A percentile compares a stretch with the other conserved stretches of the same genome.
phyloP scores from a whole-genome alignment of 2,888 invertebrate species.

The Scelioninae gen. 1 region DNA sequence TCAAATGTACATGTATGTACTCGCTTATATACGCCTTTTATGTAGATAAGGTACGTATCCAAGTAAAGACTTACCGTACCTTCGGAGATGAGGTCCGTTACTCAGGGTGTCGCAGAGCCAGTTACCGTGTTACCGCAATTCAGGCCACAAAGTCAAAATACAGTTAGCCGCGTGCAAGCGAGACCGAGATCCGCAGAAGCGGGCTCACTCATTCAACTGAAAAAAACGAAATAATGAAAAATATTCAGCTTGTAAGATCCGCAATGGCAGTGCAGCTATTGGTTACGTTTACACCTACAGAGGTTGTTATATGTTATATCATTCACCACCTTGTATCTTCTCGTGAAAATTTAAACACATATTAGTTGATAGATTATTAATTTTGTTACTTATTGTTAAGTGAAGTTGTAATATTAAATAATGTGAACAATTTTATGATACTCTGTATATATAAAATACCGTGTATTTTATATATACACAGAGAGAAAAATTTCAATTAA shows the following conservation, averaged over 20 bases:
- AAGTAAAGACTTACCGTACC: slow-evolving; percentile 76
- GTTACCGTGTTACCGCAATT: slow-evolving; percentile 85
- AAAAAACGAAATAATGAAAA: slow-evolving; percentile 72
- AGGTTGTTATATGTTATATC: slow-evolving; percentile 27
- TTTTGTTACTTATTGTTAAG: too few species aligned
- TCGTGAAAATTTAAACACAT: too few species aligned
- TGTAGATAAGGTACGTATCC: slow-evolving; percentile 73
- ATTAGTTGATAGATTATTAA: too few species aligned
- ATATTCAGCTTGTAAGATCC: slow-evolving; percentile 73
- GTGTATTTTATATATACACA: too few species aligned
- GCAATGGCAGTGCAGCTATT: slow-evolving; percentile 40
- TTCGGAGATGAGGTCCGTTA: slow-evolving; percentile 82
- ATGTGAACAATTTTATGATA: too few species aligned
- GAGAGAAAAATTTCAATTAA: too few species aligned
- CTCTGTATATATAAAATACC: too few species aligned
- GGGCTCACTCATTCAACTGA: slow-evolving; percentile 68
- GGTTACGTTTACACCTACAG: slow-evolving; percentile 48
- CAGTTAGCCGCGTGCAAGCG: slow-evolving; percentile 81
- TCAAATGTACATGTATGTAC: slow-evolving; percentile 67
- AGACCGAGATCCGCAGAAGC: slow-evolving; percentile 69
- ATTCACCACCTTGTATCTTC: too few species aligned
- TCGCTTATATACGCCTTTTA: slow-evolving; percentile 75
- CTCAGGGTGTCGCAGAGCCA: slow-evolving; percentile 83
- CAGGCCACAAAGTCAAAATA: slow-evolving; percentile 85
- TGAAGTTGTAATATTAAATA: too few species aligned